Conservation (phyloP, 2,113 vertebrate genomes). For the Columba janthina region DNA sequence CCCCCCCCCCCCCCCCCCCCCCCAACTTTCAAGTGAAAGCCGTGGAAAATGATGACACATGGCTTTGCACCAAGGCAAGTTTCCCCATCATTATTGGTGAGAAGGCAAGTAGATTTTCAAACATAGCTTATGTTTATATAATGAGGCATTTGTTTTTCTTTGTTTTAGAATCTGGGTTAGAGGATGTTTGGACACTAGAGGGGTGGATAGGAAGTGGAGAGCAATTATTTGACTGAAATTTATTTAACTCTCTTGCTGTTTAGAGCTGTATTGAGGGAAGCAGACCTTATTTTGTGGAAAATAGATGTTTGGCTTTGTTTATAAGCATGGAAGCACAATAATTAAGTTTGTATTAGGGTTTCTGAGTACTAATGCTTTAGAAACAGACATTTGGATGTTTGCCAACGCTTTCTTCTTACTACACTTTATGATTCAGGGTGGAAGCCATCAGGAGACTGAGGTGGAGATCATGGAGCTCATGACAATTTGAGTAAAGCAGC, state of each 20-base stretch:
- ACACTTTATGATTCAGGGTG: conserved; percentile 23
- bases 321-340: neutral
- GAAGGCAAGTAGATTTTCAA: conserved; percentile 26
- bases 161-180: conserved; percentile 50
- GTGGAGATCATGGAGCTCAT: neutral
- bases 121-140: conserved; percentile 40
- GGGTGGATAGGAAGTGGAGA: conserved; percentile 29
- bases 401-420: conserved; percentile 36
- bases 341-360: neutral
- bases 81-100: neutral
- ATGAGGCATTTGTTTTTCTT: conserved; percentile 48
- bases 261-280: neutral
- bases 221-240: conserved; percentile 46
- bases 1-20: too few relatives aligned
- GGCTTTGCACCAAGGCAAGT: neutral
- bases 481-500: neutral
- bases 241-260: conserved; percentile 9
- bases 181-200: conserved; percentile 49
- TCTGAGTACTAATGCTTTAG: conserved; percentile 49
- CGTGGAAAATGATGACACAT: conserved; percentile 8
- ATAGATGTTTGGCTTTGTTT: conserved; percentile 8
- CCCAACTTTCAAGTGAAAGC: neutral
- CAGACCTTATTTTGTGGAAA: neutral
- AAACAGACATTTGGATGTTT: conserved; percentile 5
- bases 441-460: conserved; percentile 35